These are phyloP conservation scores for Chymomyza caudatula DNA, from an alignment of 2,888 invertebrate genomes.

Conservation along the genomic window DNA sequence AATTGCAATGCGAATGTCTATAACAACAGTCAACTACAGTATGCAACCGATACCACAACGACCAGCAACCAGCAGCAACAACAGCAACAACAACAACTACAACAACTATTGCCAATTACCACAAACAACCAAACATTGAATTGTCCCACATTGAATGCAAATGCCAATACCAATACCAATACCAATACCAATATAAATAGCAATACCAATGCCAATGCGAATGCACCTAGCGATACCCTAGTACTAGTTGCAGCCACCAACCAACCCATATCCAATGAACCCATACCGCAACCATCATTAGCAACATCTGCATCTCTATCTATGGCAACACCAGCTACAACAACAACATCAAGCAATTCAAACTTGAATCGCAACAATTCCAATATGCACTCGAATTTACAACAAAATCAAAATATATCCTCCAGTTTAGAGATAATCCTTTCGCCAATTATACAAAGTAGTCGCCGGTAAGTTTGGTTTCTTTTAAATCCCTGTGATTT, in stretches of 20 bases:
- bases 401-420: slow-evolving; percentile 78
- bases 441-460: slow-evolving; percentile 79
- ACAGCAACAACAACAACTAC: slow-evolving; percentile 37
- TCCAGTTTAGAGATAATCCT: slow-evolving; percentile 79
- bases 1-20: slow-evolving; percentile 74
- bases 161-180: slow-evolving; percentile 57
- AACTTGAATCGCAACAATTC: slow-evolving; percentile 41
- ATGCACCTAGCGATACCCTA: slow-evolving; percentile 49
- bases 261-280: slow-evolving; percentile 14
- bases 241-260: slow-evolving; percentile 34
- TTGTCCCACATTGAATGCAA: slow-evolving; percentile 68
- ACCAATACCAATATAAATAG: slow-evolving; percentile 38
- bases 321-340: slow-evolving; percentile 31
- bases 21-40: slow-evolving; percentile 45
- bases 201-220: slow-evolving; percentile 41
- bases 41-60: slow-evolving; percentile 20
- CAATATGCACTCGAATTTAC: slow-evolving; percentile 66
- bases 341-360: slow-evolving; percentile 33
- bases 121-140: slow-evolving; percentile 56
- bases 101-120: slow-evolving; percentile 51
- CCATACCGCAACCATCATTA: slow-evolving; percentile 28
- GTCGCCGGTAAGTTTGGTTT: slow-evolving; percentile 78
- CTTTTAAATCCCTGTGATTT: background rate
- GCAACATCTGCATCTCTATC: slow-evolving; percentile 27
- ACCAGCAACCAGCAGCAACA: slow-evolving; percentile 23